Evolutionary conservation across 2,888 invertebrate species (phyloP), one percentile per base, ranked within the genome.

Genomic region (Agrenia bidenticulata): DNA sequence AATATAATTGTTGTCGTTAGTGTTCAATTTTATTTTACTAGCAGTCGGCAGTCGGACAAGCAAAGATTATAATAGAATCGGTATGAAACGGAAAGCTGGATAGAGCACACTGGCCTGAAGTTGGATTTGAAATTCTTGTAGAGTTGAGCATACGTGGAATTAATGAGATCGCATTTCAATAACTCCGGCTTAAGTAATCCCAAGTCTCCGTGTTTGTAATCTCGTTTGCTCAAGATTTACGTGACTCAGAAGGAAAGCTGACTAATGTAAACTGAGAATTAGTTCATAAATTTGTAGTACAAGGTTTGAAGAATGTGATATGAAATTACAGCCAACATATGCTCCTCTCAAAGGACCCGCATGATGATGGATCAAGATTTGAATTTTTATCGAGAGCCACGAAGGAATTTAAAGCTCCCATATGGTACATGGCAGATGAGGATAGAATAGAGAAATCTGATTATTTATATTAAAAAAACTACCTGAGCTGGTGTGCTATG

Each of bases 231-330:
- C 5, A 5, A 19, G 45, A 45, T 45, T 45, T 45, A 45, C 5
- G 19, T 45, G 32, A 45, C 15, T 4, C 19, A 4, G 45, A 9
- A 45, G 9, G 4, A 32, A 7, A 32, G 5, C 32, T 32, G 32
- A 32, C 32, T 11, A 32, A 11, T 15, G 15, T 45, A 45, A 17
- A 45, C 19, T 19, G 15, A 19, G n/a, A 45, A 45, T 45, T 45
- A 45, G 45, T 45, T 19, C 45, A 45, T 45, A 45, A 45, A 45
- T 45, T 45, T 45, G 45, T 45, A 45, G 5, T 45, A 45, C 45
- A 45, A 45, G 45, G 45, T 5, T 45, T 45, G 15, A 45, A 45
- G 45, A 45, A 45, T 45, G n/a, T 17, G 19, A 19, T 19, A 45
- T 45, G 45, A 45, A 45, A 45, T 45, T 45, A 45, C 32, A 32